Percentiles rank a stretch among this genome's conserved stretches.
These are phyloP conservation scores for Liodrosophila aerea DNA, from an alignment of 2,888 invertebrate species.

Conservation along the genomic window DNA sequence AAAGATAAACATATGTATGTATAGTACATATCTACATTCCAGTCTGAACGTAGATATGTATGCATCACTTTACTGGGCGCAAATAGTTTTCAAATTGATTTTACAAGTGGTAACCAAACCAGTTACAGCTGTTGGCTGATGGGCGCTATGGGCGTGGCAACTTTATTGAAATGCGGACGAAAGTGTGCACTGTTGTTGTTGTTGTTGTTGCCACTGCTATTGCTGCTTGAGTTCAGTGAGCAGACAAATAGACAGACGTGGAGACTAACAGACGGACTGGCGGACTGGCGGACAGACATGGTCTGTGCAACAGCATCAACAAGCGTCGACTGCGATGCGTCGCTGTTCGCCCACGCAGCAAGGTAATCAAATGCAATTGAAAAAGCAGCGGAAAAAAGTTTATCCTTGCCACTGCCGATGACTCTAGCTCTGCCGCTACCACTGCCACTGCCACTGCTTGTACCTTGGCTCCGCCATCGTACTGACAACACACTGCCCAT, in stretches of 20 bases:
- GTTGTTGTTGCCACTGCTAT: constrained; percentile 13
- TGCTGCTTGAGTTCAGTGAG: constrained; percentile 11
- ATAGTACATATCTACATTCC: constrained; percentile 35
- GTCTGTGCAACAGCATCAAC: constrained; percentile 31
- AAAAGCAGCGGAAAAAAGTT: constrained; percentile 68
- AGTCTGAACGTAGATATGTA: constrained; percentile 29
- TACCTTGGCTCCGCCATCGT: not conserved
- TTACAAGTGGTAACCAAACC: constrained; percentile 67
- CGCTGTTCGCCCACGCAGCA: constrained; percentile 58
- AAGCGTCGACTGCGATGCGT: constrained; percentile 31
- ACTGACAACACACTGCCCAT: not conserved
- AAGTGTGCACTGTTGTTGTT: constrained; percentile 20
- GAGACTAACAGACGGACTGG: constrained; percentile 11
- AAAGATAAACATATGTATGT: no score
- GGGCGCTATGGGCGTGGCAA: constrained; percentile 25
- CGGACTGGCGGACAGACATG: constrained; percentile 13
- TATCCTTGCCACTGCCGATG: constrained; percentile 49
- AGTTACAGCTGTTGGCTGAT: constrained; percentile 37
- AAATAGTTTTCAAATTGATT: constrained; percentile 64
- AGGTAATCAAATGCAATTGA: constrained; percentile 77
- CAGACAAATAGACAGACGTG: constrained; percentile 7
- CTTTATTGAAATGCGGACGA: constrained; percentile 54
- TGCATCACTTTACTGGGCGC: constrained; percentile 16
- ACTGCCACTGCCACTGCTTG: not conserved
- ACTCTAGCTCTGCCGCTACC: not conserved